Evolutionary conservation across 2,888 invertebrate species (phyloP).

Genomic region (Cremastobaeus sp.): DNA sequence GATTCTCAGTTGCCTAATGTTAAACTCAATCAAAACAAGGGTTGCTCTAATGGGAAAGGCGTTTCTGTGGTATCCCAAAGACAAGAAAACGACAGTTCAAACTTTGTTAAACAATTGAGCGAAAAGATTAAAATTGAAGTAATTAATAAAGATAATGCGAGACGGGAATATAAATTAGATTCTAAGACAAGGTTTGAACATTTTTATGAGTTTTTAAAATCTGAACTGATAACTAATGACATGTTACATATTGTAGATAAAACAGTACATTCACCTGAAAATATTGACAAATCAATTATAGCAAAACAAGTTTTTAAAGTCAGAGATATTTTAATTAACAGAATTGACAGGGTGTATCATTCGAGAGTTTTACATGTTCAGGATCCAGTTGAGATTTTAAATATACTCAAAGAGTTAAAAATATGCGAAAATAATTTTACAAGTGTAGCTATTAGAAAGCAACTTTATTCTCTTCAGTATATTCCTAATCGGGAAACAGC

Average conservation of each 20-base stretch:
- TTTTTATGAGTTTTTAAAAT: slow-evolving; percentile 27
- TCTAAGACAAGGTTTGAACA: slow-evolving; percentile 13
- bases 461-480: slow-evolving; percentile 1
- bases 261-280: not conserved
- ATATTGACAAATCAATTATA: not conserved
- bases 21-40: no score
- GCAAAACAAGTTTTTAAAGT: slow-evolving; percentile 22
- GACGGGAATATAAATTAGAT: slow-evolving; percentile 14
- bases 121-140: slow-evolving; percentile 16
- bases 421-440: slow-evolving; percentile 24
- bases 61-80: no score
- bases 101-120: slow-evolving; percentile 14
- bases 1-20: no score
- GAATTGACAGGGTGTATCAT: slow-evolving; percentile 25
- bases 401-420: slow-evolving; percentile 28
- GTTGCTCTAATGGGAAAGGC: no score
- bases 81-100: no score
- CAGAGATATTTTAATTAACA: slow-evolving; percentile 23
- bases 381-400: slow-evolving; percentile 5
- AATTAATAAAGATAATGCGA: slow-evolving; percentile 16
- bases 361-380: slow-evolving; percentile 17
- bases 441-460: slow-evolving; percentile 12
- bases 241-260: slow-evolving; percentile 18
- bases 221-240: slow-evolving; percentile 12
- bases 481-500: not conserved